Evolutionary conservation across 2,113 vertebrate species (phyloP).

Genomic region (Chrysochloris asiatica): DNA sequence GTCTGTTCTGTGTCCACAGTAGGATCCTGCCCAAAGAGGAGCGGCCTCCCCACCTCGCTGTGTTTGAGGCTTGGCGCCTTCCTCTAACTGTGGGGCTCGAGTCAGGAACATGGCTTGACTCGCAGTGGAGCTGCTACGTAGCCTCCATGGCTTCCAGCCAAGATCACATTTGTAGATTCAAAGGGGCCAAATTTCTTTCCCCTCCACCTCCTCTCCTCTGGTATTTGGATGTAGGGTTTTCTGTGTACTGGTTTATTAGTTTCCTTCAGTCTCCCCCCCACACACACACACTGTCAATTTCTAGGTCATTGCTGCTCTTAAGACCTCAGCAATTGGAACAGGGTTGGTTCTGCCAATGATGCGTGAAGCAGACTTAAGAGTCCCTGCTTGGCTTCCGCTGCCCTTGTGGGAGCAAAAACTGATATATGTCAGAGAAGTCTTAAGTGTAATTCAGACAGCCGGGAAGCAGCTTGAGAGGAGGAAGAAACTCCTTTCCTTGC

Average conservation of each 20-base stretch:
- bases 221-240: slow-evolving; percentile 55
- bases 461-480: neutral
- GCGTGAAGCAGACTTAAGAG: slow-evolving; percentile 69
- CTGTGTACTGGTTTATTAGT: slow-evolving; percentile 31
- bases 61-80: slow-evolving; percentile 75
- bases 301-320: slow-evolving; percentile 79
- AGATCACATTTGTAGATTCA: slow-evolving; percentile 42
- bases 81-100: slow-evolving; percentile 55
- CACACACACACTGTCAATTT: slow-evolving; percentile 69
- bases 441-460: slow-evolving; percentile 62
- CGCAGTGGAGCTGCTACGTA: slow-evolving; percentile 38
- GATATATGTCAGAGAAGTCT: slow-evolving; percentile 70
- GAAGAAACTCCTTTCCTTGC: slow-evolving; percentile 49
- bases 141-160: slow-evolving; percentile 65
- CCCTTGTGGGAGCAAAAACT: slow-evolving; percentile 74
- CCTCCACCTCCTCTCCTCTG: neutral
- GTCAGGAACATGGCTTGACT: slow-evolving; percentile 65
- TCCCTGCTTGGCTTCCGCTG: slow-evolving; percentile 70
- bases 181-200: slow-evolving; percentile 53
- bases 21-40: slow-evolving; percentile 74
- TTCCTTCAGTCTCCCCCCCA: neutral
- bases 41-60: slow-evolving; percentile 68
- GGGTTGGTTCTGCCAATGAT: slow-evolving; percentile 67
- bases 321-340: slow-evolving; percentile 68
- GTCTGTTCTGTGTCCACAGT: slow-evolving; percentile 74